phyloP scores from a whole-genome alignment of 2,797 vertebrate species.

The Choloepus didactylus region DNA sequence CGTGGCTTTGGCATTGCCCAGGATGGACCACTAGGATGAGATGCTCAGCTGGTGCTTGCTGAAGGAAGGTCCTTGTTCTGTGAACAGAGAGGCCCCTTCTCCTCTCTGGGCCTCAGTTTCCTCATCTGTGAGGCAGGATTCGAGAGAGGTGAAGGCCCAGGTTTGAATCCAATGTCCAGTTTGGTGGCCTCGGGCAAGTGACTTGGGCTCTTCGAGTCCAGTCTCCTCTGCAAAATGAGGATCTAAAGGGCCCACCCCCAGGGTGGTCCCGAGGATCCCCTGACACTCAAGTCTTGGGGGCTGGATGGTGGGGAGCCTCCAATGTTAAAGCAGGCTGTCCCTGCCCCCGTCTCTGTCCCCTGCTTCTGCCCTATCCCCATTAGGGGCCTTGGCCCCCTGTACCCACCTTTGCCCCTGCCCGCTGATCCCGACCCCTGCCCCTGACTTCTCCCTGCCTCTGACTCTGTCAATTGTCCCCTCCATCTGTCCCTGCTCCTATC shows the following conservation, averaged over 20 bases:
- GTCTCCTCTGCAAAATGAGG: background rate
- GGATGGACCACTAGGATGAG: no score
- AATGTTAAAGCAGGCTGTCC: background rate
- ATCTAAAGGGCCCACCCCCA: background rate
- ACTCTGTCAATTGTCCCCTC: background rate
- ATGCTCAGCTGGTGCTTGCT: background rate
- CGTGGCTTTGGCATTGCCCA: background rate
- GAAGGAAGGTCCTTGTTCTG: background rate
- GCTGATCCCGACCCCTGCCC: no score
- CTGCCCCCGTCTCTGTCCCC: background rate
- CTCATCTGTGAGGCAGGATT: background rate
- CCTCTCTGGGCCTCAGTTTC: background rate
- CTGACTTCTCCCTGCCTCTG: no score
- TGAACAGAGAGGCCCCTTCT: background rate
- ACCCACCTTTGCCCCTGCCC: background rate
- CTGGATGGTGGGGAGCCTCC: background rate
- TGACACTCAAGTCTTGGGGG: background rate
- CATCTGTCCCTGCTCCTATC: background rate
- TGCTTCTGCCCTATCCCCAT: background rate
- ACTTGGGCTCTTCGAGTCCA: background rate
- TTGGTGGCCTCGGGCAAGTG: background rate
- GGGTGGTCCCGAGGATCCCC: background rate
- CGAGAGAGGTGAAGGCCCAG: background rate
- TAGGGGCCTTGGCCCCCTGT: background rate
- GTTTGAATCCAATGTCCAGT: background rate